These are phyloP conservation scores for Botrylloides violaceus DNA, from an alignment of 23 tunicate species.

Conservation along the genomic window DNA sequence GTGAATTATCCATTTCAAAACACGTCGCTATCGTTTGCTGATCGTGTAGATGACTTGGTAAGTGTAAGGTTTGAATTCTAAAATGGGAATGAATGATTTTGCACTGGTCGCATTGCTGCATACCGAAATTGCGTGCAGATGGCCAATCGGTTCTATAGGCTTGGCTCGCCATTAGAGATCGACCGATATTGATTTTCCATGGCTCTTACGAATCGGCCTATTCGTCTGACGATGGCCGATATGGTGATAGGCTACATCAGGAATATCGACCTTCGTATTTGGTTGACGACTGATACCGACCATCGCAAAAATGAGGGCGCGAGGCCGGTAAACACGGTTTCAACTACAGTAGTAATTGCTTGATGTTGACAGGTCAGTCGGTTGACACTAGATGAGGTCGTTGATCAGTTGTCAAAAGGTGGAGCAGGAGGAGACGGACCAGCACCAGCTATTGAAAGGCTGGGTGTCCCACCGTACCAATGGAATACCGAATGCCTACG, in stretches of 20 bases:
- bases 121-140: too few relatives aligned
- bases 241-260: not conserved
- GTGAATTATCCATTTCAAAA: slow-evolving; percentile 49
- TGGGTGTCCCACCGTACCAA: slow-evolving; percentile 61
- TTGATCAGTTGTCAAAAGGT: slow-evolving; percentile 57
- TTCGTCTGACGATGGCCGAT: too few relatives aligned
- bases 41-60: slow-evolving; percentile 71
- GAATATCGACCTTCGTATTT: not conserved
- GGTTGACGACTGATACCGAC: too few relatives aligned
- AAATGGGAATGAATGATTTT: too few relatives aligned
- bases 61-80: slow-evolving; percentile 2
- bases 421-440: slow-evolving; percentile 78
- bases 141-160: too few relatives aligned
- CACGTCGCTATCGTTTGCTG: slow-evolving; percentile 35
- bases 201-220: too few relatives aligned
- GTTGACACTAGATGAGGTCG: slow-evolving; percentile 52
- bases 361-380: slow-evolving; percentile 47
- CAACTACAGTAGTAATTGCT: too few relatives aligned
- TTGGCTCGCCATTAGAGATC: too few relatives aligned
- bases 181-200: too few relatives aligned
- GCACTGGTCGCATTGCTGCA: too few relatives aligned
- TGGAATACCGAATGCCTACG: slow-evolving; percentile 86
- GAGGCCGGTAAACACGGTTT: too few relatives aligned
- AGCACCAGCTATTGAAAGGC: slow-evolving; percentile 69
- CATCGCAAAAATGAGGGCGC: too few relatives aligned